Evolutionary conservation across 2,888 invertebrate species (phyloP).

Genomic region (Rutpela maculata): DNA sequence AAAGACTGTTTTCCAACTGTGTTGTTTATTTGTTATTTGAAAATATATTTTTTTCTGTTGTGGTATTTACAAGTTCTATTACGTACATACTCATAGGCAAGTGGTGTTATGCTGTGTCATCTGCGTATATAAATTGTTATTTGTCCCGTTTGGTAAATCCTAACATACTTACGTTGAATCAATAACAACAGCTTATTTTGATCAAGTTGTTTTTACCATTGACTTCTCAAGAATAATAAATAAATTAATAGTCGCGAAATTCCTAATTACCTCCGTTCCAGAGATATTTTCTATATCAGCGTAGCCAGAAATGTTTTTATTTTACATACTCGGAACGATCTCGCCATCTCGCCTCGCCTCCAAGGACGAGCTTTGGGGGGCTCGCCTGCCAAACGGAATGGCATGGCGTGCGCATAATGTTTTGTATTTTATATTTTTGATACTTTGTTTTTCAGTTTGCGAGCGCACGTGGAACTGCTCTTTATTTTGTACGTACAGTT

Average conservation of each 20-base stretch:
- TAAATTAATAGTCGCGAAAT: background rate
- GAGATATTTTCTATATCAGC: background rate
- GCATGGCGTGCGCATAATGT: background rate
- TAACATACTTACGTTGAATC: background rate
- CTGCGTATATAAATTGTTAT: background rate
- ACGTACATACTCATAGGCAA: background rate
- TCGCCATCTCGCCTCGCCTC: background rate
- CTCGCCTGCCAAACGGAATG: background rate
- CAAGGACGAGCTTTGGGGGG: background rate
- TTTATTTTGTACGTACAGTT: background rate
- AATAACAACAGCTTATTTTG: slow-evolving; percentile 21
- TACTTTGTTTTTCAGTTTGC: background rate
- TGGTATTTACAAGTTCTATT: background rate
- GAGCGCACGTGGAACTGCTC: background rate
- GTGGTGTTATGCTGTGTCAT: background rate
- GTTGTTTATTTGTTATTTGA: background rate
- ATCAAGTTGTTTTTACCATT: slow-evolving; percentile 19
- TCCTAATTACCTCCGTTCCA: background rate
- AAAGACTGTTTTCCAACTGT: too few relatives aligned
- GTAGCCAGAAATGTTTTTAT: background rate
- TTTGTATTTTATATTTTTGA: background rate
- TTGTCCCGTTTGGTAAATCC: background rate
- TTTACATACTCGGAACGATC: background rate
- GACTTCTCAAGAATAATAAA: slow-evolving; percentile 12
- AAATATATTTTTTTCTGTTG: background rate